A percentile compares a stretch with the other conserved stretches of the same genome.
phyloP scores from a whole-genome alignment of 2,113 vertebrate genomes.

The Carassius auratus region DNA sequence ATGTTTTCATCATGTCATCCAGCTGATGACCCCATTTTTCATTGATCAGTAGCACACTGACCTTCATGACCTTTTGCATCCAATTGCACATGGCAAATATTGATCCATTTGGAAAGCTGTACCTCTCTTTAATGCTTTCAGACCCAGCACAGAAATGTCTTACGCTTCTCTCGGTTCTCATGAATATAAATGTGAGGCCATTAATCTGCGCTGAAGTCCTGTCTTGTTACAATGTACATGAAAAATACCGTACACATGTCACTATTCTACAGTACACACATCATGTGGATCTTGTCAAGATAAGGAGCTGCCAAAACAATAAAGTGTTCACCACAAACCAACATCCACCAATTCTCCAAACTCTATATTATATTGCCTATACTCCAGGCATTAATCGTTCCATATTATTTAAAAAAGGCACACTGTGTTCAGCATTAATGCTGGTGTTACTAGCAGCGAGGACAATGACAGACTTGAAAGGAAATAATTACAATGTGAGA shows the following conservation, averaged over 20 bases:
- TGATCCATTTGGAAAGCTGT: conserved; percentile 53
- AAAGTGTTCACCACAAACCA: not conserved
- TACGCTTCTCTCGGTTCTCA: conserved; percentile 6
- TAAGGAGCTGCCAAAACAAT: not conserved
- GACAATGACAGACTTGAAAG: not conserved
- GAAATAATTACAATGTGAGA: conserved; percentile 13
- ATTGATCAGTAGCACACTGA: conserved; percentile 51
- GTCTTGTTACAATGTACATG: not conserved
- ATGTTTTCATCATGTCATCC: conserved; percentile 24
- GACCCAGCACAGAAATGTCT: conserved; percentile 22
- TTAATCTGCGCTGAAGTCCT: conserved; percentile 1
- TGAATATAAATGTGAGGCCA: conserved; percentile 34
- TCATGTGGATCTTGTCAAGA: not conserved
- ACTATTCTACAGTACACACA: not conserved
- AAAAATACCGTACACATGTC: not conserved
- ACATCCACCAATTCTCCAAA: not conserved
- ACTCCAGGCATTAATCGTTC: too few relatives aligned
- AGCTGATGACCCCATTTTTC: conserved; percentile 13
- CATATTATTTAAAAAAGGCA: not conserved
- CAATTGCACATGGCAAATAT: conserved; percentile 49
- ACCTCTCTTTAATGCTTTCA: conserved; percentile 16
- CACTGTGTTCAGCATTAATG: not conserved
- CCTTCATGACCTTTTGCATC: conserved; percentile 52
- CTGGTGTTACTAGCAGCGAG: not conserved
- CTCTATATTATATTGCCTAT: not conserved